These are phyloP conservation scores for Matsumyia berberina DNA, from an alignment of 2,888 invertebrate species.

Conservation along the genomic window DNA sequence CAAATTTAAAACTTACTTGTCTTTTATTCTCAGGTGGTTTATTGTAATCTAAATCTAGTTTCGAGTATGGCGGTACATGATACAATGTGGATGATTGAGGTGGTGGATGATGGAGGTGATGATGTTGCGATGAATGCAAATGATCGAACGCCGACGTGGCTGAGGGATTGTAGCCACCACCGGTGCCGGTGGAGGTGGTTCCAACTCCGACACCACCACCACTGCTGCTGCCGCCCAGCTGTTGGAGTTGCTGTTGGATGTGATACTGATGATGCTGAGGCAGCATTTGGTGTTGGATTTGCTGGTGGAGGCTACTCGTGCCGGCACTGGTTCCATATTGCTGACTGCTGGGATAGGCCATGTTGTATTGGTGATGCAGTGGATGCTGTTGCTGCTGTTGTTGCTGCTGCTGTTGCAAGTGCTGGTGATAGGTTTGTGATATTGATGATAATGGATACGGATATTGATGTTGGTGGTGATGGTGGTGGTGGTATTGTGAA, in stretches of 20 bases:
- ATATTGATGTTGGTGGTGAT: slow-evolving; percentile 70
- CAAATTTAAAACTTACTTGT: slow-evolving; percentile 85
- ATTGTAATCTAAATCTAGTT: slow-evolving; percentile 85
- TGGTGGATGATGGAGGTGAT: slow-evolving; percentile 78
- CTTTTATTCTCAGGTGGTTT: slow-evolving; percentile 85
- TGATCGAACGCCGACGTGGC: slow-evolving; percentile 78
- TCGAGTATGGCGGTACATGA: slow-evolving; percentile 82
- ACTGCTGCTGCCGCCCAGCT: slow-evolving; percentile 81
- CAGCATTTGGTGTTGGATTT: slow-evolving; percentile 79
- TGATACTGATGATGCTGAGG: slow-evolving; percentile 83
- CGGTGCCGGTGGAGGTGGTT: slow-evolving; percentile 80
- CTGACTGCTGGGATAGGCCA: slow-evolving; percentile 47
- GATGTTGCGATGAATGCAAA: slow-evolving; percentile 79
- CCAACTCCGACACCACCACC: slow-evolving; percentile 75
- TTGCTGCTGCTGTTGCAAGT: slow-evolving; percentile 77
- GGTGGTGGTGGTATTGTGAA: slow-evolving; percentile 80
- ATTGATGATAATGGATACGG: slow-evolving; percentile 73
- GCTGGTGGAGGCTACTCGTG: slow-evolving; percentile 60
- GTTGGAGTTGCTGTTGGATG: slow-evolving; percentile 83
- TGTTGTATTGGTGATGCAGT: slow-evolving; percentile 56
- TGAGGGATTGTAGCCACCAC: slow-evolving; percentile 51
- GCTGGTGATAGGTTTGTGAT: slow-evolving; percentile 77
- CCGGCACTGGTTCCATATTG: slow-evolving; percentile 78
- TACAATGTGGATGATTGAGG: slow-evolving; percentile 78
- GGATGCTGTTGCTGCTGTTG: slow-evolving; percentile 76